These are phyloP conservation scores for Bactericera cockerelli DNA, from an alignment of 1,140 invertebrate species.

Conservation along the genomic window DNA sequence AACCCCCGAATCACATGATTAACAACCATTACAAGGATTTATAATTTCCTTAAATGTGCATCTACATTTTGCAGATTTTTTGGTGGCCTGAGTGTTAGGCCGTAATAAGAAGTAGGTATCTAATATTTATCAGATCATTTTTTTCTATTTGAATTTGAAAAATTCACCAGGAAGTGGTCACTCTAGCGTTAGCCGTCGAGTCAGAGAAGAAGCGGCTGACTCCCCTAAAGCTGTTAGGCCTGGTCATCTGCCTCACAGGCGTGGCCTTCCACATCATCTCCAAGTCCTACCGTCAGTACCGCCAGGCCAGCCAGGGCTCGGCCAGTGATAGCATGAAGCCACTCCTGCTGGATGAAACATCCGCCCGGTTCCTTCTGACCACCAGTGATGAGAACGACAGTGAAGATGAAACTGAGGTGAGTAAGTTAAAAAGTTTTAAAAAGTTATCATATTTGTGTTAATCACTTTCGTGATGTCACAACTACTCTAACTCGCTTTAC, in stretches of 20 bases:
- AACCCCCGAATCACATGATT: no score
- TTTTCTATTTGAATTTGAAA: no score
- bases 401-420: conserved; percentile 23
- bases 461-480: no score
- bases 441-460: no score
- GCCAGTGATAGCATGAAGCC: conserved; percentile 26
- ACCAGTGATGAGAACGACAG: background rate
- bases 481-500: no score
- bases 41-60: no score
- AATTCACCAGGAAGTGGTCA: conserved; percentile 84
- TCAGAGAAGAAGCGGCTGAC: conserved; percentile 74
- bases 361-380: conserved; percentile 15
- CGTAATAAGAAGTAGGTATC: no score
- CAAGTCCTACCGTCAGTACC: conserved; percentile 35
- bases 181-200: conserved; percentile 66
- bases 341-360: conserved; percentile 24
- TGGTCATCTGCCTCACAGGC: conserved; percentile 74
- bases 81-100: no score
- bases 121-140: no score
- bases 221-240: conserved; percentile 64
- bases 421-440: no score
- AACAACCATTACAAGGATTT: no score
- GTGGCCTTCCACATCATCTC: conserved; percentile 74
- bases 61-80: no score
- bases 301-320: conserved; percentile 27